phyloP scores from a whole-genome alignment of 2,797 vertebrate genomes.

The Melanitta fusca region DNA sequence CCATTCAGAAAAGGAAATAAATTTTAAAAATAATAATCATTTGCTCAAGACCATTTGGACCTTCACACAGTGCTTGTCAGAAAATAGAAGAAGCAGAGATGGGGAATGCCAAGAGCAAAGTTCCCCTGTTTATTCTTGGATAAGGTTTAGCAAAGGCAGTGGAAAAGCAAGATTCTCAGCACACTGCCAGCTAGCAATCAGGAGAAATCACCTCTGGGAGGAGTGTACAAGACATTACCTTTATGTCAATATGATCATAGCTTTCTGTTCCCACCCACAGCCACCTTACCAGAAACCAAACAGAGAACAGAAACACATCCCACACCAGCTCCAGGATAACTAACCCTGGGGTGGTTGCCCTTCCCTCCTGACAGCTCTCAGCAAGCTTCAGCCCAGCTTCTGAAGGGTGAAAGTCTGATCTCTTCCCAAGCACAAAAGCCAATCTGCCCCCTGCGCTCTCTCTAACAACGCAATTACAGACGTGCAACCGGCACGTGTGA shows the following conservation, averaged over 20 bases:
- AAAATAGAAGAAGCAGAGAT: neutral
- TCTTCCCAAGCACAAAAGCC: conserved; percentile 24
- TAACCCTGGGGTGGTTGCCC: neutral
- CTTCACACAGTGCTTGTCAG: neutral
- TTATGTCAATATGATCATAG: neutral
- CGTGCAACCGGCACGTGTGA: neutral
- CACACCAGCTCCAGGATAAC: neutral
- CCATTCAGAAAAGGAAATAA: neutral
- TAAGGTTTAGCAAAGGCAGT: neutral
- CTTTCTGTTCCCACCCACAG: neutral
- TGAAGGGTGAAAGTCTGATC: conserved; percentile 37
- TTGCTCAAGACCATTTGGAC: neutral
- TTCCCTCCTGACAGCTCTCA: neutral
- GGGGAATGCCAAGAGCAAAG: neutral
- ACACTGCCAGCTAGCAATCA: neutral
- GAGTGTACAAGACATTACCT: neutral
- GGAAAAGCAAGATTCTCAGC: neutral
- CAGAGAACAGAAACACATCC: neutral
- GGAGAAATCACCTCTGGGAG: neutral
- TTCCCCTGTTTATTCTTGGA: conserved; percentile 26
- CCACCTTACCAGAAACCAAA: neutral
- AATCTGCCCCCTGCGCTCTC: neutral
- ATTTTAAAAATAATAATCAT: neutral
- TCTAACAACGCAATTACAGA: neutral
- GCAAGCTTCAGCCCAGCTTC: neutral